A percentile compares a stretch with the other conserved stretches of the same genome.
phyloP scores from a whole-genome alignment of 2,113 vertebrate species.

The Coturnix japonica region DNA sequence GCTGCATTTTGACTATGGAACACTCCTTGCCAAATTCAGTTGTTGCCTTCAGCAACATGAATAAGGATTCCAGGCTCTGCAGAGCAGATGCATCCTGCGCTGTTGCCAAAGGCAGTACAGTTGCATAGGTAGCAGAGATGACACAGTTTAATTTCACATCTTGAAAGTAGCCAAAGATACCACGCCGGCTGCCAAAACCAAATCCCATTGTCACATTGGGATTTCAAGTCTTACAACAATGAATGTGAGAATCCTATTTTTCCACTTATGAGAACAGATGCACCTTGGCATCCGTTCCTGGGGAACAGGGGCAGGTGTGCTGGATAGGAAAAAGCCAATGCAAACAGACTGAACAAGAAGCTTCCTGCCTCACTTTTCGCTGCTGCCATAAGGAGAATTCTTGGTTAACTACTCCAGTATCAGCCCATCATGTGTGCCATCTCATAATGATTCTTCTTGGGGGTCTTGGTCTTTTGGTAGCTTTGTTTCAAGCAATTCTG shows the following conservation, averaged over 20 bases:
- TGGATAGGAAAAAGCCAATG: not conserved
- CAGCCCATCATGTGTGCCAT: not conserved
- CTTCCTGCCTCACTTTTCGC: conserved; percentile 7
- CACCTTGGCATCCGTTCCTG: accelerated
- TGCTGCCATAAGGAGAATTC: not conserved
- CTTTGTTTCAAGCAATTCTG: conserved; percentile 48
- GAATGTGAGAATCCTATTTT: not conserved
- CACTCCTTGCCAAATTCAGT: not conserved
- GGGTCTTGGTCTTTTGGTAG: not conserved
- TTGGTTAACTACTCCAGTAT: not conserved
- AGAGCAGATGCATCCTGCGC: not conserved
- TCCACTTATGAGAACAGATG: not conserved
- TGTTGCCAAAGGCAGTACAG: not conserved
- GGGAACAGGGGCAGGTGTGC: not conserved
- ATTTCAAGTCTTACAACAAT: not conserved
- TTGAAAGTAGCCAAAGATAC: not conserved
- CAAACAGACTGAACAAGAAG: not conserved
- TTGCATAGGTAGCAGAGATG: not conserved
- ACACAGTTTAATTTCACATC: not conserved
- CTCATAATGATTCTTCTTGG: conserved; percentile 38
- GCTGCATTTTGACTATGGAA: not conserved
- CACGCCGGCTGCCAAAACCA: not conserved
- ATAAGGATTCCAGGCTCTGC: not conserved
- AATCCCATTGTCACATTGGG: not conserved
- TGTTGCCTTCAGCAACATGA: not conserved